Percentiles rank a stretch among this genome's conserved stretches.
Evolutionary conservation across 2,797 vertebrate genomes (phyloP).

Genomic region (Smutsia gigantea): DNA sequence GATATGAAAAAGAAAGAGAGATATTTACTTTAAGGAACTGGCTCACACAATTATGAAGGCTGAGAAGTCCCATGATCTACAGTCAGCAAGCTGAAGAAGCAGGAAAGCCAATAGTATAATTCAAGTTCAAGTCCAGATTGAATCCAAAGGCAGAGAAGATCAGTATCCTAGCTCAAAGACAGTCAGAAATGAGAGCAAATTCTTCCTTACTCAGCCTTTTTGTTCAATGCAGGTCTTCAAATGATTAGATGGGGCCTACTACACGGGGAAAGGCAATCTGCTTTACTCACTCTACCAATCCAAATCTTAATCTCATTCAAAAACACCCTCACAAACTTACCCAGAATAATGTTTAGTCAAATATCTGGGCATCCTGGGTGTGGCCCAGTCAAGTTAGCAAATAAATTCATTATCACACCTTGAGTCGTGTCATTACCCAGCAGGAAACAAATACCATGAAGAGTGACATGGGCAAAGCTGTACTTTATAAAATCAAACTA

Average conservation of each 20-base stretch:
- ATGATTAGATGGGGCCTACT: neutral
- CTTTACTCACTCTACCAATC: neutral
- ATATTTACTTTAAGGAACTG: constrained; percentile 49
- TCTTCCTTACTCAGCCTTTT: neutral
- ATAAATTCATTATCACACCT: constrained; percentile 15
- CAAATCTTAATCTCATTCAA: neutral
- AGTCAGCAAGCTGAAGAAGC: neutral
- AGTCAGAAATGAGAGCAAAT: neutral
- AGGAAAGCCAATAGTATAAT: neutral
- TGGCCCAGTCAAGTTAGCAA: neutral
- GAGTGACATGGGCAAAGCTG: neutral
- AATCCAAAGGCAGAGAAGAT: neutral
- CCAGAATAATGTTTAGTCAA: constrained; percentile 5
- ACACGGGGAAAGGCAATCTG: neutral
- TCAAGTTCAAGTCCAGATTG: neutral
- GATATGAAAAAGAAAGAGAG: neutral
- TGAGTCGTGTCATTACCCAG: neutral
- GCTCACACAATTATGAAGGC: neutral
- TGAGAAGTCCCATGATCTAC: neutral
- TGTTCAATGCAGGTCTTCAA: neutral
- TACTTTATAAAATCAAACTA: constrained; percentile 35
- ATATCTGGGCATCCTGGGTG: neutral
- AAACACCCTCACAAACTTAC: constrained; percentile 26
- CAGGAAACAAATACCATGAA: neutral
- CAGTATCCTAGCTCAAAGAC: neutral